Percentiles rank a stretch among this genome's conserved stretches.
phyloP scores from a whole-genome alignment of 2,797 vertebrate genomes.

The Aselliscus stoliczkanus region DNA sequence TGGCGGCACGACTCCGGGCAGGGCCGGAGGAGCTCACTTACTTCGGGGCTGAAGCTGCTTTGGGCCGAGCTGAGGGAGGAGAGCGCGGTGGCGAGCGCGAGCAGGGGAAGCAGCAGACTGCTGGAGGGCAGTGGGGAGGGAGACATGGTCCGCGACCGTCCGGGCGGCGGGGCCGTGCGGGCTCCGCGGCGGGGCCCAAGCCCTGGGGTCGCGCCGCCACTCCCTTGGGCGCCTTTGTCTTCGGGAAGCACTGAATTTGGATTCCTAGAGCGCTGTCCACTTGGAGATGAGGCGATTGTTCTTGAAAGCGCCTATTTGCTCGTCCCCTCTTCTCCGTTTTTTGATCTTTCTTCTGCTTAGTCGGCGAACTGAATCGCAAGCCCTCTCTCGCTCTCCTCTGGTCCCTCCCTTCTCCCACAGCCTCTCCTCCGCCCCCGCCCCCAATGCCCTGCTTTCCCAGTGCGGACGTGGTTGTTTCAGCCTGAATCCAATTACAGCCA shows the following conservation, averaged over 20 bases:
- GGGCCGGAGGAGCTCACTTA: slow-evolving; percentile 61
- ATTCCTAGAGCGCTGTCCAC: slow-evolving; percentile 23
- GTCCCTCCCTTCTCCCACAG: slow-evolving; percentile 74
- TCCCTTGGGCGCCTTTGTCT: slow-evolving; percentile 66
- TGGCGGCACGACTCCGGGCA: not conserved
- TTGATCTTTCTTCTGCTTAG: slow-evolving; percentile 71
- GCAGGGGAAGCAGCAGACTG: slow-evolving; percentile 62
- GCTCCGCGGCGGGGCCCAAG: slow-evolving; percentile 59
- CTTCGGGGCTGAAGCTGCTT: slow-evolving; percentile 74
- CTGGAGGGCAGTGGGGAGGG: slow-evolving; percentile 39
- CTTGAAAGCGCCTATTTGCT: slow-evolving; percentile 35
- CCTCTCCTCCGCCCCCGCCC: slow-evolving; percentile 68
- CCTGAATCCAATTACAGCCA: slow-evolving; percentile 75
- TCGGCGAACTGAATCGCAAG: slow-evolving; percentile 61
- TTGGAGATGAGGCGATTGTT: slow-evolving; percentile 31
- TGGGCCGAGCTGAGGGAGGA: slow-evolving; percentile 65
- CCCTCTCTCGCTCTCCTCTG: slow-evolving; percentile 56
- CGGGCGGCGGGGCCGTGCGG: slow-evolving; percentile 1
- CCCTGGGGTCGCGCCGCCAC: slow-evolving; percentile 57
- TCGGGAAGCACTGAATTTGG: not conserved
- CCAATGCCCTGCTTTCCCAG: slow-evolving; percentile 71
- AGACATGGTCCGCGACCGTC: slow-evolving; percentile 63
- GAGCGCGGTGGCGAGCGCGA: slow-evolving; percentile 64
- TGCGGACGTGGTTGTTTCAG: slow-evolving; percentile 73
- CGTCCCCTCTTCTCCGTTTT: slow-evolving; percentile 44